Base-by-base conservation (phyloP, 2,113 vertebrate species). In the Elephas maximus region DNA sequence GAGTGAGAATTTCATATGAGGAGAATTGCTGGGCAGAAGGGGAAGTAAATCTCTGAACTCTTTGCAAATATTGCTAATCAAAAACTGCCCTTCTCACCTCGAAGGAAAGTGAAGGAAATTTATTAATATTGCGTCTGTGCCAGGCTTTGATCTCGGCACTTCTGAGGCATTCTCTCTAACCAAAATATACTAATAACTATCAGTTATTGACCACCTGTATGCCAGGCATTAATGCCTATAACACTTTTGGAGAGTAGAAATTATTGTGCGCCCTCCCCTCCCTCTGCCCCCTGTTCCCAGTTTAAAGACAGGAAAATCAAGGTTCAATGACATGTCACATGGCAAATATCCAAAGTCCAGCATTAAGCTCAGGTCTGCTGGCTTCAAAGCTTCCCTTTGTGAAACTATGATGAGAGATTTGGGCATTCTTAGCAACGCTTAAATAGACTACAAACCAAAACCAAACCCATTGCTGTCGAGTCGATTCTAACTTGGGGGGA, bases 171-270 rank as follows among this genome's bases (percentile, higher is more conserved):
- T 62, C 86, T 79, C 48, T 33, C 23, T 67, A 88, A 91, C 91
- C 94, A 82, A 96, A 88, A 74, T 92, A 88, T 44, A n/a, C 41
- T 88, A 86, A 84, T 69, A 53, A 33, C 2, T 88, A 60, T 53
- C 45, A 74, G n/a, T 60, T 91, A 88, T n/a, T 67, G 51, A 73
- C 71, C 33, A 84, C 63, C 8, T 91, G 51, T 41, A 78, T 41
- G 41, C 73, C 65, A 77, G 44, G 12, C 26, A 62, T 86, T 74
- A 63, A 26, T 0, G 8, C 41, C 73, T 41, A 8, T 30, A 28
- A 41, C n/a, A 24, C n/a, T 77, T 94, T 89, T 91, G 23, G 20
- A 48, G 67, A 81, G 63, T 60, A 60, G 23, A 18, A 21, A 6
- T 62, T 30, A 94, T 48, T 53, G 82, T 37, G 37, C 37, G 74